Percentiles rank a stretch among this genome's conserved stretches.
Conservation (phyloP, 2,888 invertebrate species). For the Leucoma salicis region DNA sequence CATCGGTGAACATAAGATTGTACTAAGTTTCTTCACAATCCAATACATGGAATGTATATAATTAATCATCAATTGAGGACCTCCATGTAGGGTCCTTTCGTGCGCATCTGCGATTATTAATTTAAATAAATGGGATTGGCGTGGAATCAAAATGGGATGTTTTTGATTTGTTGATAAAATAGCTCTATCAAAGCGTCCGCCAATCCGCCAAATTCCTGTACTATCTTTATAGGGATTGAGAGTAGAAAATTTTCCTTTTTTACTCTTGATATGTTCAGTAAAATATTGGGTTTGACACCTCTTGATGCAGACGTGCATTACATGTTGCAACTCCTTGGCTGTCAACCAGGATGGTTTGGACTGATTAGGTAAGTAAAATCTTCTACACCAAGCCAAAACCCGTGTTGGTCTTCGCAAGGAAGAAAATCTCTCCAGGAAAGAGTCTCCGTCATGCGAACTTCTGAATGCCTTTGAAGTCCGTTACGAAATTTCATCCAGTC, state of each 20-base stretch:
- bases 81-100: slow-evolving; percentile 7
- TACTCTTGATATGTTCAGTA: neutral
- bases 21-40: slow-evolving; percentile 1
- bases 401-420: neutral
- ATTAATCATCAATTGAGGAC: slow-evolving; percentile 4
- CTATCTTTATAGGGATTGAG: neutral
- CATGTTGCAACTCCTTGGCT: neutral
- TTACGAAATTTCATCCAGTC: slow-evolving; percentile 24
- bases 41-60: slow-evolving; percentile 5
- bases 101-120: slow-evolving; percentile 4
- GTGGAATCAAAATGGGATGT: neutral
- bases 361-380: neutral
- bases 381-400: neutral
- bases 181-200: neutral
- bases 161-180: neutral
- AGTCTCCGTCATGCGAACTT: neutral
- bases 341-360: neutral
- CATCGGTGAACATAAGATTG: neutral
- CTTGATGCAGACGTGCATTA: neutral
- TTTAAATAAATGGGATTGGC: neutral
- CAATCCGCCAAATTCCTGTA: neutral
- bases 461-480: slow-evolving; percentile 6
- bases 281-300: neutral
- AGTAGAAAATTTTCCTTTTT: neutral
- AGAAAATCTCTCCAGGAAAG: neutral